Evolutionary conservation across 2,888 invertebrate genomes (phyloP), one percentile per base, ranked within the genome.

Genomic region (Drosophila pseudotakahashii): DNA sequence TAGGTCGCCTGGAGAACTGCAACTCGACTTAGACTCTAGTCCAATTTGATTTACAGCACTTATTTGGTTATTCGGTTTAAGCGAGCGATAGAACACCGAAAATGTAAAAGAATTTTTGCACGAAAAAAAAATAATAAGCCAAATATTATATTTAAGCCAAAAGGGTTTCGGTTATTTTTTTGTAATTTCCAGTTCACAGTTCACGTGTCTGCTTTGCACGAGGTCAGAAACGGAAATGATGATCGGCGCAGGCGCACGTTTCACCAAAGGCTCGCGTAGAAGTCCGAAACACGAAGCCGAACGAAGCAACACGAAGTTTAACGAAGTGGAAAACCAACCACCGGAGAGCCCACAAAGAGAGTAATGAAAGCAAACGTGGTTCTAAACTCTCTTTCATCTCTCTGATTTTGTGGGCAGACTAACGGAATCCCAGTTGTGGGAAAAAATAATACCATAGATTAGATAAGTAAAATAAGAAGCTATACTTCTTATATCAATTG

Each of bases 161-260:
- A 34, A 4, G 10, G 4, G 11, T 11, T 61, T 57, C 14, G 6
- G 10, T 14, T 14, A 7, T 26, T n/a, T 7, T 13, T n/a, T 7
- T 11, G 7, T 14, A 23, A 14, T 44, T 13, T 37, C 1, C 9
- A 23, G 41, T 16, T 16, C 66, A 69, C 67, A 30, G 39, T 41
- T n/a, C 23, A 45, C 47, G 60, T 62, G 86, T 79, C 73, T 54
- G 79, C 74, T 70, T 72, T 73, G 73, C 74, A 77, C 88, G 88
- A 89, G 77, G 57, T 68, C 70, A 73, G 67, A 78, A 89, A 86
- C 81, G 75, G 75, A 86, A 88, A 89, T 89, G 78, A 86, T 59
- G 73, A 73, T 73, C 54, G 44, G 48, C 39, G 59, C 64, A 55
- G 34, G 70, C 64, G 77, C 44, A 26, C 39, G 36, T 41, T 23